A percentile compares a stretch with the other conserved stretches of the same genome.
phyloP scores from a whole-genome alignment of 2,888 invertebrate genomes.

The Monochamus alternatus region DNA sequence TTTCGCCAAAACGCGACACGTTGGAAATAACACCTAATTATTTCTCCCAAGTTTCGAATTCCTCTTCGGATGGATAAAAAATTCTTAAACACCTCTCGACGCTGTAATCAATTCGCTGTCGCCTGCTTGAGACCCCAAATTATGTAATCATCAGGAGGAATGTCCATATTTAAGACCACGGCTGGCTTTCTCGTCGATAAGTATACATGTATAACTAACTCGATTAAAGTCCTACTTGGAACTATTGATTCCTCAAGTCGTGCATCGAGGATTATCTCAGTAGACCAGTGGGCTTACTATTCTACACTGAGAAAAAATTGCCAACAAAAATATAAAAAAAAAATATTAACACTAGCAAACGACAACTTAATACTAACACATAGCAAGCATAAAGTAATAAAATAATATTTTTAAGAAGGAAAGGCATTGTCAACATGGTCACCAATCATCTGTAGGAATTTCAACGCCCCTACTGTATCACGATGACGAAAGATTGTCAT shows the following conservation, averaged over 20 bases:
- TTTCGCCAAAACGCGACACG: no score
- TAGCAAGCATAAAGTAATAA: no score
- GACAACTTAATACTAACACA: no score
- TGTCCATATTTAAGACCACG: conserved; percentile 31
- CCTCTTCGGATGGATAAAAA: no score
- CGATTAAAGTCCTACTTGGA: conserved; percentile 31
- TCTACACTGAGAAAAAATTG: background rate
- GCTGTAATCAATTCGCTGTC: conserved; percentile 29
- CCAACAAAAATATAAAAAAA: background rate
- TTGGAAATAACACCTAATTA: no score
- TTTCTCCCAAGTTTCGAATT: no score
- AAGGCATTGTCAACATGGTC: no score
- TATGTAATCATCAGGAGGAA: conserved; percentile 31
- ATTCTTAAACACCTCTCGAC: background rate
- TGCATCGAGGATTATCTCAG: conserved; percentile 19
- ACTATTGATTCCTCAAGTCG: conserved; percentile 20
- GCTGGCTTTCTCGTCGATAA: conserved; percentile 31
- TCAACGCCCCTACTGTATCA: no score
- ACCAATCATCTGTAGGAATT: no score
- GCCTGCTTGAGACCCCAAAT: conserved; percentile 27
- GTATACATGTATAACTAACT: conserved; percentile 31
- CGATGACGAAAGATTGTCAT: no score
- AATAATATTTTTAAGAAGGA: no score
- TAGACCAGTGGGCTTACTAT: background rate
- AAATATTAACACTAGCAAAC: no score